Evolutionary conservation across 2,113 vertebrate species (phyloP).

Genomic region (Elanus axillaris): DNA sequence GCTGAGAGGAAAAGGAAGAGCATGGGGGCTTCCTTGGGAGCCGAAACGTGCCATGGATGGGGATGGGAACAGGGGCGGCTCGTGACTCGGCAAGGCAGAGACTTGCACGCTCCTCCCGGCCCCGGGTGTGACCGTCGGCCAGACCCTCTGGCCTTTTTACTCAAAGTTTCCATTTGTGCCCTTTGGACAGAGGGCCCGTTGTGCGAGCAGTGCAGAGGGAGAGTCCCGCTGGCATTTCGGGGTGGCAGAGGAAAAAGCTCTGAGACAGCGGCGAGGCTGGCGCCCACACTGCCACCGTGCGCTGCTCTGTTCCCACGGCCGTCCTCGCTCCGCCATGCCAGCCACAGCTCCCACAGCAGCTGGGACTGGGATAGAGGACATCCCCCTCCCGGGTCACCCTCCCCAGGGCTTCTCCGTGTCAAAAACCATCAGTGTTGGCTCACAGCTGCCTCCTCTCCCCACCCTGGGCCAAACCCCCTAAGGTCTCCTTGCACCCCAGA

Average conservation of each 20-base stretch:
- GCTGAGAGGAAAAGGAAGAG: neutral
- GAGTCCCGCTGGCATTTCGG: neutral
- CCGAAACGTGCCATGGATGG: neutral
- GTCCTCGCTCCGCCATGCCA: rapidly evolving
- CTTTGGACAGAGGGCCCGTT: slow-evolving; percentile 25
- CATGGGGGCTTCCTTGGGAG: neutral
- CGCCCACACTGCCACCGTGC: neutral
- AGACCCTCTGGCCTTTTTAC: neutral
- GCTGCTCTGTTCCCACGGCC: neutral
- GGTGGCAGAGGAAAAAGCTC: neutral
- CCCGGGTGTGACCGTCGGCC: neutral
- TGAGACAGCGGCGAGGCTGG: neutral
- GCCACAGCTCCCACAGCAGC: neutral
- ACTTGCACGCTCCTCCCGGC: neutral
- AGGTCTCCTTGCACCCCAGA: neutral
- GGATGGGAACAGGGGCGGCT: neutral
- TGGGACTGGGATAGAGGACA: neutral
- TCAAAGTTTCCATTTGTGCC: slow-evolving; percentile 44
- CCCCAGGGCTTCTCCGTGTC: neutral
- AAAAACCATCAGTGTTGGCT: neutral
- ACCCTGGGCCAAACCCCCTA: rapidly evolving
- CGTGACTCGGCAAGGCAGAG: neutral
- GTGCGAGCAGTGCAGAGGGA: rapidly evolving
- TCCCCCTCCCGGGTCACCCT: neutral
- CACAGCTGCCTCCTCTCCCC: neutral